Percentiles rank a stretch among this genome's conserved stretches.
Evolutionary conservation across 53 echinoderm and acorn worm species (phyloP).

Genomic region (Paracentrotus lividus): DNA sequence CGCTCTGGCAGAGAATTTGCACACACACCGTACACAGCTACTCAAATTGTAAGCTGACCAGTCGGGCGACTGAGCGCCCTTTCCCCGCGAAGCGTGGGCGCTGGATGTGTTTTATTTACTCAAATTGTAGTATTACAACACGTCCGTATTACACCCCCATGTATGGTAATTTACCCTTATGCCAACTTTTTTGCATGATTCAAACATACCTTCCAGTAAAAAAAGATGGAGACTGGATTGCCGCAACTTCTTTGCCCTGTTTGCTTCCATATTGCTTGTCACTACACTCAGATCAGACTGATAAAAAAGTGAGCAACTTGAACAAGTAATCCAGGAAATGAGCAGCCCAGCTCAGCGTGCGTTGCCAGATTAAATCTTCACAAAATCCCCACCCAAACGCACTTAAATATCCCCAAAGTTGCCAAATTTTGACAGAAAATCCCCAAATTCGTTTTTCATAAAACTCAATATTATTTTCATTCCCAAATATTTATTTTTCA

Average conservation of each 20-base stretch:
- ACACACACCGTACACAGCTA: too few species aligned
- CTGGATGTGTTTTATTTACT: background rate
- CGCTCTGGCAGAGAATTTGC: too few species aligned
- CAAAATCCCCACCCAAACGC: too few species aligned
- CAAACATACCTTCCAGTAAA: slow-evolving; percentile 49
- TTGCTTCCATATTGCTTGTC: too few species aligned
- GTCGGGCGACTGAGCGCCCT: too few species aligned
- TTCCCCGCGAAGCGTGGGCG: too few species aligned
- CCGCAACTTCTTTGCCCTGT: too few species aligned
- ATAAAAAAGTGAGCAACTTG: slow-evolving; percentile 52
- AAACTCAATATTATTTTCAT: too few species aligned
- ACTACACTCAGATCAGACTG: slow-evolving; percentile 52
- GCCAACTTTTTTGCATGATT: slow-evolving; percentile 38
- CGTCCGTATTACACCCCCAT: slow-evolving; percentile 38
- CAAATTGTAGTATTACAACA: slow-evolving; percentile 49
- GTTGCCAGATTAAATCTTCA: slow-evolving; percentile 54
- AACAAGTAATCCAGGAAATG: slow-evolving; percentile 47
- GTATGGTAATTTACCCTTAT: slow-evolving; percentile 10
- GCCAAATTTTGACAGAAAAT: too few species aligned
- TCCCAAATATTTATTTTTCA: slow-evolving; percentile 52
- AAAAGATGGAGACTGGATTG: slow-evolving; percentile 36
- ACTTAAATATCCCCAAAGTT: too few species aligned
- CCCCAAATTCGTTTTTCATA: too few species aligned
- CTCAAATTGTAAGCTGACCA: too few species aligned
- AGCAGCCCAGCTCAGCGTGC: slow-evolving; percentile 52